Evolutionary conservation across 2,797 vertebrate species (phyloP), one percentile per base, ranked within the genome.

Genomic region (Tachyglossus aculeatus): DNA sequence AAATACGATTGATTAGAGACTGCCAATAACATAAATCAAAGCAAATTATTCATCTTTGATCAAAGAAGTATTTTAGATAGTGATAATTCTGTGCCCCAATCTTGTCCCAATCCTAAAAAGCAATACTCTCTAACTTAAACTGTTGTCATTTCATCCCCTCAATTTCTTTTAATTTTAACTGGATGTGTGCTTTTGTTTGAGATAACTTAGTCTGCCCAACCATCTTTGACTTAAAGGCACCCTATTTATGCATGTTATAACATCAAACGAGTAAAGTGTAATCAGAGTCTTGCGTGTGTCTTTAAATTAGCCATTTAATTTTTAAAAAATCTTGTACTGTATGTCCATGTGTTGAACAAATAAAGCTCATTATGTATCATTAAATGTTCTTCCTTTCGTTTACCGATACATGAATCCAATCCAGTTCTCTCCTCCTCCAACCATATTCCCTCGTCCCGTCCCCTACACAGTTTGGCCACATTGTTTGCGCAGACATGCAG

Each of bases 341-440:
- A 60, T 77, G 53, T 74, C 68, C 85, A 80, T 85, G 74, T 88
- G 81, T 81, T 55, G 39, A 67, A 68, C 52, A 77, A 81, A 84
- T 79, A 73, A 82, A 79, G 45, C 40, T 10, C 74, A 71, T 62
- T 52, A 29, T 65, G 52, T 77, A 57, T 31, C 43, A 59, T 36
- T 36, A 0, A 33, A 7, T 60, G 67, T 45, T 76, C 16, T 6
- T 58, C 70, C 5, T 10, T 9, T 62, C 29, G 43, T 67, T 77
- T 36, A 31, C 13, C 65, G 55, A 1, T 40, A 60, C 51, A 31
- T 29, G 48, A 13, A 52, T 52, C 45, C 22, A 19, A 29, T 48
- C 21, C 2, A 31, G 16, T 14, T 16, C 24, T 4, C 16, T 48
- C 48, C 16, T 18, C 31, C 31, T 48, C 4, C 44, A 24, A 11